Evolutionary conservation across 2,113 vertebrate species (phyloP), one percentile per base, ranked within the genome.

Genomic region (Pampusana beccarii): DNA sequence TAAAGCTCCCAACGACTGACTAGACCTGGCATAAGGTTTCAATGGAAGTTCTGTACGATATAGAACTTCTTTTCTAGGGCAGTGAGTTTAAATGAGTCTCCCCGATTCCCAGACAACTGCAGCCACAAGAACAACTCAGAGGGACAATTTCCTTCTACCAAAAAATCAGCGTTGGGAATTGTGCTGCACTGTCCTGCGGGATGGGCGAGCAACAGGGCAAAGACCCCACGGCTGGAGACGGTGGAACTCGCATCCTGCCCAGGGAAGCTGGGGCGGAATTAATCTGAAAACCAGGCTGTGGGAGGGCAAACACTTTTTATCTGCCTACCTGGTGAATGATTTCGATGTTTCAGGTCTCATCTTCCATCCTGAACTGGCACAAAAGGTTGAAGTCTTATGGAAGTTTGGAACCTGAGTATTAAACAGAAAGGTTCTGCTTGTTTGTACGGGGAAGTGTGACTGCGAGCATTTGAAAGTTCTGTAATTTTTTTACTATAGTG

Each of bases 171-270:
- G 0, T 3, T n/a, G 51, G 42, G 66, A 58, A 58, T 24, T 11
- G 33, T n/a, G 64, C 31, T 48, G 23, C 28, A 13, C 54, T 5
- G 50, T 10, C 13, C 44, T 19, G 12, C 0, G 2, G 56, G 61
- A 38, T 1, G 2, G 33, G 46, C 1, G 1, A 60, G 36, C 36
- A 16, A 40, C 2, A 6, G 44, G n/a, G n/a, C 16, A 7, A 72
- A 66, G n/a, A 28, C n/a, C 54, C 19, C 14, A 4, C 2, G 11
- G 24, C 10, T 48, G 60, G 56, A 29, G 24, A 23, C 5, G 26
- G 38, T 1, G n/a, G 16, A 50, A 48, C 26, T 16, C 0, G 0
- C 8, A 11, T 3, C 2, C 51, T 53, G 50, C 21, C 24, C 36
- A 21, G 28, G 33, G 33, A 57, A 51, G 6, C 36, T n/a, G 48